Conservation (phyloP, 2,888 invertebrate genomes). For the Caenorhabditis angaria region DNA sequence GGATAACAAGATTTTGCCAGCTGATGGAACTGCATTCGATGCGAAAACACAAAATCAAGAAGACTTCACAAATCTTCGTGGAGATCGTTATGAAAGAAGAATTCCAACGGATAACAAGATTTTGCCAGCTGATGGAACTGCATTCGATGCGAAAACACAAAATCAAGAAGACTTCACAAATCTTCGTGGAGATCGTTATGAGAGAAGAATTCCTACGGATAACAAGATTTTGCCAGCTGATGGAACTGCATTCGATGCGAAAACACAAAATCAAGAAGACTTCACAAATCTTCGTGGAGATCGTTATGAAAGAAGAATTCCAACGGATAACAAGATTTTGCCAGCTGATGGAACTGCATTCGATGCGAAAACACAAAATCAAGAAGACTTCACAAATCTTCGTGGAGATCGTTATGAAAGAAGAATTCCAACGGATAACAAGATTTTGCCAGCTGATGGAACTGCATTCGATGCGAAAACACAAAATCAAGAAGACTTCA, state of each 20-base stretch:
- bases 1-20: not conserved
- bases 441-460: slow-evolving; percentile 3
- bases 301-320: not conserved
- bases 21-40: slow-evolving; percentile 5
- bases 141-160: slow-evolving; percentile 7
- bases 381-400: slow-evolving; percentile 9
- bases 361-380: slow-evolving; percentile 7
- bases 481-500: slow-evolving; percentile 10
- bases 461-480: not conserved
- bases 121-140: not conserved
- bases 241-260: not conserved
- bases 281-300: slow-evolving; percentile 4
- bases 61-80: slow-evolving; percentile 5
- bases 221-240: slow-evolving; percentile 1
- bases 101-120: slow-evolving; percentile 5
- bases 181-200: slow-evolving; percentile 9
- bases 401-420: slow-evolving; percentile 5
- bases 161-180: slow-evolving; percentile 12
- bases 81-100: not conserved
- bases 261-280: slow-evolving; percentile 11
- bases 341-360: slow-evolving; percentile 5
- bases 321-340: slow-evolving; percentile 2
- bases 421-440: not conserved
- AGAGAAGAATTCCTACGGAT: not conserved
- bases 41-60: slow-evolving; percentile 7